Evolutionary conservation across 2,113 vertebrate species (phyloP).

Genomic region (Antennarius striatus): DNA sequence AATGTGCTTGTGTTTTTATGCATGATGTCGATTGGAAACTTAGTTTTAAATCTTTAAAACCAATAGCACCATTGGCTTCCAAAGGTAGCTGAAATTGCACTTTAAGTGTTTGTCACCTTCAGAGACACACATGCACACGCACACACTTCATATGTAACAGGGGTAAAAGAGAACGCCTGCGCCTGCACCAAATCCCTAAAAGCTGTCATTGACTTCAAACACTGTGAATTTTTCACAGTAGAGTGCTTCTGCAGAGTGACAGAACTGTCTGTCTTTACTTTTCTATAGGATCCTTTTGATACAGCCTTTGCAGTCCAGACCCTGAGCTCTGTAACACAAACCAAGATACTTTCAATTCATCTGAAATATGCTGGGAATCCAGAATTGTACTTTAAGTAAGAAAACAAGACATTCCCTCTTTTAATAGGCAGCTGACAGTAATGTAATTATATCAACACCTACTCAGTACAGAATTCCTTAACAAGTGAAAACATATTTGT

Average conservation of each 20-base stretch:
- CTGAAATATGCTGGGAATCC: constrained; percentile 3
- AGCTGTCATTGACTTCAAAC: constrained; percentile 76
- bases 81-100: constrained; percentile 39
- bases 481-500: constrained; percentile 4
- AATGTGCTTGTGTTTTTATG: neutral
- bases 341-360: constrained; percentile 12
- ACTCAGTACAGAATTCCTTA: constrained; percentile 2
- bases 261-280: constrained; percentile 51
- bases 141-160: constrained; percentile 49
- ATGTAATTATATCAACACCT: neutral
- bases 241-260: constrained; percentile 46
- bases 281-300: constrained; percentile 65
- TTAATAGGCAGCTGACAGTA: neutral
- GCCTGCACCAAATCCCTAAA: constrained; percentile 72
- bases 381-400: neutral
- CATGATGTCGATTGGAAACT: neutral
- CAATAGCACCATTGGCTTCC: constrained; percentile 17
- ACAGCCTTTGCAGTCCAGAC: constrained; percentile 51
- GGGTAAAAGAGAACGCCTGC: constrained; percentile 48
- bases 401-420: neutral
- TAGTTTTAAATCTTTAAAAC: constrained; percentile 25
- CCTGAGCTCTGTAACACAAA: constrained; percentile 23
- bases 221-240: constrained; percentile 53
- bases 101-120: constrained; percentile 59
- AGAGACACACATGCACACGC: constrained; percentile 9